These are phyloP conservation scores for Drosophila atripex DNA, from an alignment of 2,888 invertebrate species.

Conservation along the genomic window DNA sequence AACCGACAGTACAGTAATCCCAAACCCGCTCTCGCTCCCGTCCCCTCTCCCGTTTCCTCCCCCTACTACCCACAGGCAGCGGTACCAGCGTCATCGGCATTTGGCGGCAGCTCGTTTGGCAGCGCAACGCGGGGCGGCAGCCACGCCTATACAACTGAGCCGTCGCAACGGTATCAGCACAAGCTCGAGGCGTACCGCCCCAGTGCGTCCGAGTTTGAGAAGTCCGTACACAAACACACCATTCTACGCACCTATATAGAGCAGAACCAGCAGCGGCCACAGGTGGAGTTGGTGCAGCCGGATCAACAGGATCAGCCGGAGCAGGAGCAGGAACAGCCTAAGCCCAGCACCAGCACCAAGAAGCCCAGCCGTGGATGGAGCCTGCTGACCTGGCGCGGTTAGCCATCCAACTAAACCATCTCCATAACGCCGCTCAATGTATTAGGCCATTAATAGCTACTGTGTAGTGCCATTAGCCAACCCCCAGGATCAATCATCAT, in stretches of 20 bases:
- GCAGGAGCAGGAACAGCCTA: constrained; percentile 45
- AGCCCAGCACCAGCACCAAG: constrained; percentile 41
- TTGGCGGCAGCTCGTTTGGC: constrained; percentile 70
- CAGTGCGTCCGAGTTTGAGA: constrained; percentile 76
- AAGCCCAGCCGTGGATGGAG: constrained; percentile 79
- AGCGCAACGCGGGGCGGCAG: constrained; percentile 63
- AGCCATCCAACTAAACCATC: constrained; percentile 8
- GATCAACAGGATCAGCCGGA: constrained; percentile 58
- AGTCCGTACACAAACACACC: constrained; percentile 78
- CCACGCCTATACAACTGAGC: constrained; percentile 66
- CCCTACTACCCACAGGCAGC: constrained; percentile 83
- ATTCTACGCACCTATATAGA: constrained; percentile 78
- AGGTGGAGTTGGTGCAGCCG: constrained; percentile 23
- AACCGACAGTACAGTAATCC: constrained; percentile 84
- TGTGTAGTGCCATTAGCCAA: constrained; percentile 78
- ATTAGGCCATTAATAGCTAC: constrained; percentile 81
- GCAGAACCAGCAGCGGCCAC: constrained; percentile 52
- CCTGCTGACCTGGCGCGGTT: constrained; percentile 81
- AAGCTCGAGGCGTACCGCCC: constrained; percentile 80
- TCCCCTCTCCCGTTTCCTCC: constrained; percentile 58
- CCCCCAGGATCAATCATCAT: constrained; percentile 19
- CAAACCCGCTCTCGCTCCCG: constrained; percentile 54
- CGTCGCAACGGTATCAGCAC: constrained; percentile 55
- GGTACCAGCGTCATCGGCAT: constrained; percentile 36
- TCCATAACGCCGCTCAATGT: constrained; percentile 71